Evolutionary conservation across 2,888 invertebrate genomes (phyloP), one percentile per base, ranked within the genome.

Genomic region (Cheilosia soror): DNA sequence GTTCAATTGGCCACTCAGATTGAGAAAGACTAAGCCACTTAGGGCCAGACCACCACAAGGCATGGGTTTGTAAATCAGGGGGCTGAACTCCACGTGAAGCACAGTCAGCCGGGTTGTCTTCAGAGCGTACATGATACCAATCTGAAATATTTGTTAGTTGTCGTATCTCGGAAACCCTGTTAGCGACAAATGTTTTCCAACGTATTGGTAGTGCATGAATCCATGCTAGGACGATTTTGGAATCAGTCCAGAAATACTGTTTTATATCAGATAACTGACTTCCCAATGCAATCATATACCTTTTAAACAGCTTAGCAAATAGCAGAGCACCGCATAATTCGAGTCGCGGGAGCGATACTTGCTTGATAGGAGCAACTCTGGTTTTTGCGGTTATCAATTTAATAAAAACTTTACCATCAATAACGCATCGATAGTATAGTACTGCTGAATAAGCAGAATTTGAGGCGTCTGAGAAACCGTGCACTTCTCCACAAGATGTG

Each of bases 1-100:
- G 4, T 40, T 51, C 11, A 11, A 27, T 25, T 7, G 58, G 60
- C 60, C 58, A 60, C 37, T 71, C 31, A 15, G 15, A 47, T 15
- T 31, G 27, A n/a, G 47, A 9, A 31, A 11, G 47, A 20, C 31
- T 37, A 42, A 82, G 44, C 42, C 60, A 84, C 7, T 15, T n/a
- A 11, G 88, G 89, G 5, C 88, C 88, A 5, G 58, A 63, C 86
- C 88, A 88, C 88, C 88, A 88, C 5, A 88, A 58, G 7, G 55
- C 42, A 7, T 72, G 58, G 9, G 78, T 42, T 20, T 84, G 11
- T 33, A 77, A 40, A 4, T 87, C 47, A 1, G 42, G 20, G 0
- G 85, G 87, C 37, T 27, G n/a, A 5, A 60, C 66, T 11, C 89
- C 88, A 42, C 88, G 57, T 1, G 88, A 87, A 7, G 85, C 81